These are phyloP conservation scores for Benitochromis conjunctus DNA, from an alignment of 2,113 vertebrate genomes.

Conservation along the genomic window DNA sequence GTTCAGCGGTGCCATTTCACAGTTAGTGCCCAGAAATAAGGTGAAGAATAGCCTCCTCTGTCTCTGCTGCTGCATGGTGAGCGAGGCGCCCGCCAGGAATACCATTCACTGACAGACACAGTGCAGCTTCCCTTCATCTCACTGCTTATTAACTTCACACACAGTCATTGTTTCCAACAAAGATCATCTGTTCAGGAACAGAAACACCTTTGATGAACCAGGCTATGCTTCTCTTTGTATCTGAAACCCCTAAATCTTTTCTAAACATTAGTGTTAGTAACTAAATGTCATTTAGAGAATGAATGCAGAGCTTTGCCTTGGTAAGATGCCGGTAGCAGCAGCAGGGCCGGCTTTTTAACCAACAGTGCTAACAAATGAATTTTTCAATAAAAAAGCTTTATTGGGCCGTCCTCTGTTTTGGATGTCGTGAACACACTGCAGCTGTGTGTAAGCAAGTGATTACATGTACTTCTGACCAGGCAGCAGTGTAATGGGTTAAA, in stretches of 20 bases:
- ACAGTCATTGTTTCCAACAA: constrained; percentile 11
- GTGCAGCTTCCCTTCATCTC: constrained; percentile 20
- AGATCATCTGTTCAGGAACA: constrained; percentile 31
- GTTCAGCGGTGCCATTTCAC: background rate
- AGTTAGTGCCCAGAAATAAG: background rate
- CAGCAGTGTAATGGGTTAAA: too few relatives aligned
- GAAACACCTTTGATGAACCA: background rate
- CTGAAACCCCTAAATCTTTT: background rate
- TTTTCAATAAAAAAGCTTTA: background rate
- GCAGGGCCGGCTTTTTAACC: background rate
- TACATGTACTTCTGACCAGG: too few relatives aligned
- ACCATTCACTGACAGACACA: constrained; percentile 39
- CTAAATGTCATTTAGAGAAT: background rate
- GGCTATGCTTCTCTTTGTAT: background rate
- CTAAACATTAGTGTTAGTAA: background rate
- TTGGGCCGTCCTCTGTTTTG: background rate
- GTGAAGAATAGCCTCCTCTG: constrained; percentile 37
- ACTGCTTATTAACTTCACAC: constrained; percentile 27
- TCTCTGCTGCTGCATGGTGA: constrained; percentile 3
- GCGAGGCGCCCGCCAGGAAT: background rate
- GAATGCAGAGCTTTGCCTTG: background rate
- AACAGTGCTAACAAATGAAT: background rate
- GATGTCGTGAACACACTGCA: background rate
- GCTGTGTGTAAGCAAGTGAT: background rate
- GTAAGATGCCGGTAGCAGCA: background rate